phyloP scores from a whole-genome alignment of 1,140 invertebrate species.

The Drosophila cardini region DNA sequence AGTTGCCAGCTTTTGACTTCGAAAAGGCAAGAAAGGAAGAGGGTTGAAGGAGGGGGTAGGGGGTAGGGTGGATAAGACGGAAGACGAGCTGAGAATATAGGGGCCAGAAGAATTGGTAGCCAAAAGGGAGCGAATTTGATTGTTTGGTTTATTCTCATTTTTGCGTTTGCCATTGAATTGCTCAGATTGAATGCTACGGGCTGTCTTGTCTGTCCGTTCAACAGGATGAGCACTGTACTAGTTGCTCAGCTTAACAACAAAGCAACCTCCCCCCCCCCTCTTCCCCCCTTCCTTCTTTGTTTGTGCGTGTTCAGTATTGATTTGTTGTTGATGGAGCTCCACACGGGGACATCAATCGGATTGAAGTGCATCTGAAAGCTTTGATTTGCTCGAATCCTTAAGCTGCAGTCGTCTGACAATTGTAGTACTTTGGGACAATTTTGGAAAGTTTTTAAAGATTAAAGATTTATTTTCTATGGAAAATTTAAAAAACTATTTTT shows the following conservation, averaged over 20 bases:
- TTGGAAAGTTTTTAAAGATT: too few relatives aligned
- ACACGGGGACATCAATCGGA: conserved; percentile 12
- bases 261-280: neutral
- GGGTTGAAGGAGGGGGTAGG: neutral
- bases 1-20: conserved; percentile 37
- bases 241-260: conserved; percentile 12
- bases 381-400: neutral
- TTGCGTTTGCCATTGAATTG: conserved; percentile 45
- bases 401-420: neutral
- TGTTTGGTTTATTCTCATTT: conserved; percentile 43
- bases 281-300: neutral
- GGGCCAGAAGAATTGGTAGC: neutral
- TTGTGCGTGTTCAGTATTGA: conserved; percentile 19
- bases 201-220: neutral
- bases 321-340: conserved; percentile 17
- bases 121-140: conserved; percentile 19
- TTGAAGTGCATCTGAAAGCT: conserved; percentile 3
- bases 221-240: conserved; percentile 2
- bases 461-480: too few relatives aligned
- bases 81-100: too few relatives aligned
- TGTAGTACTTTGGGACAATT: neutral
- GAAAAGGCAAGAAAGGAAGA: neutral
- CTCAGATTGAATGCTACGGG: conserved; percentile 53
- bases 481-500: too few relatives aligned
- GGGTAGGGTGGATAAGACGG: too few relatives aligned